Conservation (phyloP, 2,797 vertebrate species). For the Lutjanus campechanus region DNA sequence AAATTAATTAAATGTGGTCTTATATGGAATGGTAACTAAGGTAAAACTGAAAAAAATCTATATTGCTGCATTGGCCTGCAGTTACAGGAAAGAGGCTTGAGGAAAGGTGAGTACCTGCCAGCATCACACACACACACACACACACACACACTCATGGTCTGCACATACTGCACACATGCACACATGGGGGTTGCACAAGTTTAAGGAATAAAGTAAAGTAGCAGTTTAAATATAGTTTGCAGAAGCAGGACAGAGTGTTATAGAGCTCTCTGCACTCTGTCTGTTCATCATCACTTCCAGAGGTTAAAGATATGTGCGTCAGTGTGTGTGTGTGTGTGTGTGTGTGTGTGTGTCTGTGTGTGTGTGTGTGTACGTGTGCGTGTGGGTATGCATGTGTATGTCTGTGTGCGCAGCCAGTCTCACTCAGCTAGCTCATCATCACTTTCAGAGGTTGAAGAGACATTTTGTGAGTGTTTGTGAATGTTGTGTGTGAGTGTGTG, state of each 20-base stretch:
- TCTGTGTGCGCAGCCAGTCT: constrained; percentile 19
- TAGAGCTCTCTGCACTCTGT: constrained; percentile 63
- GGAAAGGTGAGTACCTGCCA: constrained; percentile 23
- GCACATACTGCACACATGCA: constrained; percentile 25
- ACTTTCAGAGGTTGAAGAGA: constrained; percentile 70
- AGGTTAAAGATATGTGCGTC: constrained; percentile 75
- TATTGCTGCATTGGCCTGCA: constrained; percentile 14
- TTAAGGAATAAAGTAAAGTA: constrained; percentile 58
- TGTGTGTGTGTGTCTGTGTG: background rate
- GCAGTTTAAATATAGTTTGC: constrained; percentile 69
- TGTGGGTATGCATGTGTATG: background rate
- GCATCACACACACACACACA: background rate
- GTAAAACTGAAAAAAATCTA: constrained; percentile 22
- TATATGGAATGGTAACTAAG: constrained; percentile 15
- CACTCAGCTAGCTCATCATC: constrained; percentile 64
- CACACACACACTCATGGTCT: constrained; percentile 3
- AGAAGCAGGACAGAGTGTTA: constrained; percentile 53
- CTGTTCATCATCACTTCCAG: constrained; percentile 74
- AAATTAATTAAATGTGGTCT: constrained; percentile 32
- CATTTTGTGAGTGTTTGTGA: constrained; percentile 57
- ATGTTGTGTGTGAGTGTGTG: constrained; percentile 35
- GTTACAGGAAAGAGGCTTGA: constrained; percentile 5
- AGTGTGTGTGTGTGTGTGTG: constrained; percentile 35
- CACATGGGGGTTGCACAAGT: constrained; percentile 31
- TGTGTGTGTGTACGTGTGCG: constrained; percentile 2